Evolutionary conservation across 2,797 vertebrate genomes (phyloP).

Genomic region (Pseudochirops cupreus): DNA sequence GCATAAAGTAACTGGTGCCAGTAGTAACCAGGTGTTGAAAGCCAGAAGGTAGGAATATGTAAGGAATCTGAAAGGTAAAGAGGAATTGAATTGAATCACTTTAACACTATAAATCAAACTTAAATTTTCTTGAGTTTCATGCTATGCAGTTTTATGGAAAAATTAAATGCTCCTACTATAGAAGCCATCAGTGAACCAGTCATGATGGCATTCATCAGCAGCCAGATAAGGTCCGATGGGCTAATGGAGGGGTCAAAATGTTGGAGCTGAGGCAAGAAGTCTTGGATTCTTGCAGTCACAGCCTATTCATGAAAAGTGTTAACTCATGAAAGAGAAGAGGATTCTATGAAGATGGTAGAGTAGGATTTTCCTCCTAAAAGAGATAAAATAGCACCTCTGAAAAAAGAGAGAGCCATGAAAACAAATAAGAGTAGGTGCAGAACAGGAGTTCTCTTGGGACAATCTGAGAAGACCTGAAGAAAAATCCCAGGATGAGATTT

Average conservation of each 20-base stretch:
- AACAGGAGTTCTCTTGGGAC: no score
- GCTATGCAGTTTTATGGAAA: neutral
- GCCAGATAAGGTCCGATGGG: neutral
- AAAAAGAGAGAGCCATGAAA: no score
- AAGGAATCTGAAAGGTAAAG: slow-evolving; percentile 88
- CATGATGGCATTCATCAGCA: neutral
- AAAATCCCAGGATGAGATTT: no score
- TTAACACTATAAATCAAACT: neutral
- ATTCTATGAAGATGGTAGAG: no score
- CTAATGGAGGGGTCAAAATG: neutral
- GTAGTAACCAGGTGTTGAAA: slow-evolving; percentile 95
- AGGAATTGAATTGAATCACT: neutral
- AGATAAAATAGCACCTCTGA: no score
- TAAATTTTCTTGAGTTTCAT: neutral
- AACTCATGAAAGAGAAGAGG: neutral
- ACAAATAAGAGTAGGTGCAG: no score
- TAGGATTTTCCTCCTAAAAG: no score
- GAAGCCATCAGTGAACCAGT: neutral
- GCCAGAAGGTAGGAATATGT: slow-evolving; percentile 96
- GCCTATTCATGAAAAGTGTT: neutral
- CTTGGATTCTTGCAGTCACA: neutral
- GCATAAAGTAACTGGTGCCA: slow-evolving; percentile 93
- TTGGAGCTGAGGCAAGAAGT: neutral
- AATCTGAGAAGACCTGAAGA: no score
- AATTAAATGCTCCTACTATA: neutral